Base-by-base conservation (phyloP, 2,113 vertebrate species). In the Micronisus gabar region DNA sequence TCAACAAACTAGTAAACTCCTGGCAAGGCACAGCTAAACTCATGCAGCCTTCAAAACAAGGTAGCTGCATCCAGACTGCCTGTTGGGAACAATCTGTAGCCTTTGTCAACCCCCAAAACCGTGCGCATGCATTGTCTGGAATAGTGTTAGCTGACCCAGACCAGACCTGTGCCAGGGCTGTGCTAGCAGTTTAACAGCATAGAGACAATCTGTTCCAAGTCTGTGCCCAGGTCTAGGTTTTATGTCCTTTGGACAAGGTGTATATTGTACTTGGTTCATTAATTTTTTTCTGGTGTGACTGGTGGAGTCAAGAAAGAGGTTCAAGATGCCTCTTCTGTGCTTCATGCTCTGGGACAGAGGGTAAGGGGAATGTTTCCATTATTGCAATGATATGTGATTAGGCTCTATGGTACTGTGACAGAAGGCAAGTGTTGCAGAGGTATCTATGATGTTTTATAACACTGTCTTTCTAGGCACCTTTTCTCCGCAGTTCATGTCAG, bases 91-190 rank as follows among this genome's bases (percentile, higher is more conserved):
- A 6, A 36, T 10, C 25, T 29, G 16, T 73, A 81, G 34, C 47
- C 30, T 79, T 58, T 81, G 41, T 66, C 38, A 62, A 3, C 14
- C 17, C 30, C 20, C 16, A 88, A 88, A 15, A 68, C 23, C 40
- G 30, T 3, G 9, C 1, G 4, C 7, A 26, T 32, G 13, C 22
- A 10, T 29, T 70, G 10, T 32, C 23, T 88, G n/a, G 26, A 53
- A 27, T 47, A 78, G 32, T 0, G 0, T 47, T 26, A 30, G 7
- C 43, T 67, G 21, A 38, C 27, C 23, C 40, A 70, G 19, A 13
- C 6, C 43, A 61, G 27, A 66, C 34, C 34, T 36, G 18, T 61
- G 38, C 56, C 6, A 13, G 34, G 52, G 48, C 67, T 72, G 11
- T 76, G 32, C 47, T 58, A 43, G n/a, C 30, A 29, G 17, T 50